A percentile compares a stretch with the other conserved stretches of the same genome.
Evolutionary conservation across 2,888 invertebrate genomes (phyloP).

Genomic region (Phyto melanocephala): DNA sequence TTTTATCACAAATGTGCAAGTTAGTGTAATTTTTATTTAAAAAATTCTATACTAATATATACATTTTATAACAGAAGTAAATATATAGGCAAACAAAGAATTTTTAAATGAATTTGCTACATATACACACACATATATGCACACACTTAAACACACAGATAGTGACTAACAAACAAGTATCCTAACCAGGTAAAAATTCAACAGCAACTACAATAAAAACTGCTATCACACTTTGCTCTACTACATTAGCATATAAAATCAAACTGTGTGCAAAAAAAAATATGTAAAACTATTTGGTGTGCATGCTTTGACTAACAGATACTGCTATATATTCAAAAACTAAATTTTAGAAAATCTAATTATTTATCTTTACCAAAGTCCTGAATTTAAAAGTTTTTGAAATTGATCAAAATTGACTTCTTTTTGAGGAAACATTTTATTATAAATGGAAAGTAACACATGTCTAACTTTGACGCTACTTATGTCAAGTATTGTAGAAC

Average conservation of each 20-base stretch:
- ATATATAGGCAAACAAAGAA: conserved; percentile 33
- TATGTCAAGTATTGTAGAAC: too few species aligned
- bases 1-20: conserved; percentile 21
- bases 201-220: conserved; percentile 17
- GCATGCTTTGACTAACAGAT: too few species aligned
- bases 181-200: conserved; percentile 51
- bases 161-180: conserved; percentile 51
- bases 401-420: too few species aligned
- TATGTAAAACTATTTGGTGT: not conserved
- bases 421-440: too few species aligned
- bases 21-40: conserved; percentile 23
- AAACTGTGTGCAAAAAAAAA: not conserved
- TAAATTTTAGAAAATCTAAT: too few species aligned
- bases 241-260: conserved; percentile 60
- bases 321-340: too few species aligned
- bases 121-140: not conserved
- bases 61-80: not conserved
- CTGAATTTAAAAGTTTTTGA: too few species aligned
- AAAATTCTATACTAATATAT: not conserved
- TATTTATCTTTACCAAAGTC: too few species aligned
- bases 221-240: conserved; percentile 61
- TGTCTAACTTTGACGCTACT: too few species aligned
- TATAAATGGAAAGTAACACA: too few species aligned
- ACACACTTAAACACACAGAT: not conserved
- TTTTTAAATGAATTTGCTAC: conserved; percentile 54